These are phyloP conservation scores for Cyclura pinguis DNA, from an alignment of 2,797 vertebrate species.

Conservation along the genomic window DNA sequence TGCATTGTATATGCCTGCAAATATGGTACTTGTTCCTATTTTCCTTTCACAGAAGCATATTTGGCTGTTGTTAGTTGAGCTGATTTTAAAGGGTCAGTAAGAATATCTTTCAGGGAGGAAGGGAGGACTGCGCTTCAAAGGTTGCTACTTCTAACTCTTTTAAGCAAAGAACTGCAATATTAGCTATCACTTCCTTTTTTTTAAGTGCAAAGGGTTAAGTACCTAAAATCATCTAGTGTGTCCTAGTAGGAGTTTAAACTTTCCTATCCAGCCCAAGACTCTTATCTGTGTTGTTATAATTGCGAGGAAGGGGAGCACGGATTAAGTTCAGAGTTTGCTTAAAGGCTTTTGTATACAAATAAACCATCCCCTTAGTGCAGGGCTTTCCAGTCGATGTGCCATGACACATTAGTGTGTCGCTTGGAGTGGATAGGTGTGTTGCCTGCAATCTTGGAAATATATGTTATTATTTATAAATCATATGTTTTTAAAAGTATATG, in stretches of 20 bases:
- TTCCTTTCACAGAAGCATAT: not conserved
- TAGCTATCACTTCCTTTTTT: not conserved
- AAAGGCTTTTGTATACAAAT: not conserved
- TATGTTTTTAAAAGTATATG: no score
- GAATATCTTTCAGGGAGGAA: not conserved
- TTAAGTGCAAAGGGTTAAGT: not conserved
- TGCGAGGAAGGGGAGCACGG: not conserved
- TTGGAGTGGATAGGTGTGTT: no score
- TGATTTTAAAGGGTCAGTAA: not conserved
- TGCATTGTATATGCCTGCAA: no score
- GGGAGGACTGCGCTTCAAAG: not conserved
- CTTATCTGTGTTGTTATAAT: not conserved
- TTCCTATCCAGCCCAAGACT: not conserved
- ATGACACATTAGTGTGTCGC: no score
- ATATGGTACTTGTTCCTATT: not conserved
- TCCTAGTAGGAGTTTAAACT: not conserved
- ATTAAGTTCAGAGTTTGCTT: not conserved
- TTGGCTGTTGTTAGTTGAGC: no score
- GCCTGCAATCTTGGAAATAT: no score
- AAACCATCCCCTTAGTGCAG: not conserved
- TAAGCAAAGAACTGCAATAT: not conserved
- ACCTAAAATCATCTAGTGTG: not conserved
- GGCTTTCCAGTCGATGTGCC: no score
- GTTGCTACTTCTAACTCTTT: not conserved
- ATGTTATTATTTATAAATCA: no score